Evolutionary conservation across 2,888 invertebrate genomes (phyloP), one percentile per base, ranked within the genome.

Genomic region (Thalpophila matura): DNA sequence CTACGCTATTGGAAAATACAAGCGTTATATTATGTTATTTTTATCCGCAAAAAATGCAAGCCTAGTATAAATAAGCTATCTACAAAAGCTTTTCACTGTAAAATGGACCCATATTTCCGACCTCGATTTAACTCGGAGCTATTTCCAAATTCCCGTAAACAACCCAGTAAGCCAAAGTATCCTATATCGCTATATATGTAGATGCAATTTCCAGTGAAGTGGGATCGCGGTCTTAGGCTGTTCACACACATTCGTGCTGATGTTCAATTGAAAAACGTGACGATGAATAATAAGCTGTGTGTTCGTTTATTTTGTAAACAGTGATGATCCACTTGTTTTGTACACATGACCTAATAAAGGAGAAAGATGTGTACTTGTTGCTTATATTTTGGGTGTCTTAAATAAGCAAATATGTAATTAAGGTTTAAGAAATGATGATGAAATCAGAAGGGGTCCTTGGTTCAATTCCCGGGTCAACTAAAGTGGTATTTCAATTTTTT

Each of bases 261-360:
- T n/a, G 40, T 24, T 35, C 56, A 69, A 75, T 72, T 55, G 72
- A 75, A 72, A 71, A 75, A 70, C 72, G 72, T 72, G 72, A 43
- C 72, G 51, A 14, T 31, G 72, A 75, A 72, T 72, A 72, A 55
- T 72, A 64, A 72, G 54, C 57, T 51, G 75, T 74, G 47, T 70
- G 69, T 40, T 61, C 35, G 42, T 74, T 70, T 74, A 74, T 68
- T 37, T 56, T 12, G 62, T 62, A 61, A 74, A 69, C 63, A 74
- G 26, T 50, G 40, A 42, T 69, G 47, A 69, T 69, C 55, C 42
- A 24, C 51, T 74, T 56, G 40, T 55, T 54, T 47, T 59, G 49
- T 69, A 47, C 20, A n/a, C 69, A 51, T 49, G 58, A 47, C 69
- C 61, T 74, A 61, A 67, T 70, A 60, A 55, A 6, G 7, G 29